Evolutionary conservation across 2,888 invertebrate species (phyloP).

Genomic region (Corythucha ciliata): DNA sequence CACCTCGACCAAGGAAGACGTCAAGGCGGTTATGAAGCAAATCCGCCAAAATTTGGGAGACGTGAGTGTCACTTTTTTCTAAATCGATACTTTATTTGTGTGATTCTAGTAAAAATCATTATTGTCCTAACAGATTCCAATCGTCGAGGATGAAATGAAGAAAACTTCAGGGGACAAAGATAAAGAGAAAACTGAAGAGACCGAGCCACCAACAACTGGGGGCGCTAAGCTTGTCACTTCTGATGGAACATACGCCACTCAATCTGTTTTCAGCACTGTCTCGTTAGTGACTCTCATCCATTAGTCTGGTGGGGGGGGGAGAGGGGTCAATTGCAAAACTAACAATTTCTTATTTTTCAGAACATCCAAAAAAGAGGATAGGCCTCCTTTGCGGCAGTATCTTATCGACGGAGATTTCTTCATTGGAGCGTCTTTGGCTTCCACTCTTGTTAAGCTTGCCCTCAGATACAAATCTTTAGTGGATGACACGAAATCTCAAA

Average conservation of each 20-base stretch:
- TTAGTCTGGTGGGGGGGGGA: neutral
- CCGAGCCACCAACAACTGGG: slow-evolving; percentile 39
- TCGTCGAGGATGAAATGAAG: slow-evolving; percentile 57
- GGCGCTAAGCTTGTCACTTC: slow-evolving; percentile 79
- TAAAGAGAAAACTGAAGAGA: slow-evolving; percentile 45
- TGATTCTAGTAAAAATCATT: neutral
- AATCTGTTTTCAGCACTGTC: slow-evolving; percentile 86
- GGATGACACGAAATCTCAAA: slow-evolving; percentile 43
- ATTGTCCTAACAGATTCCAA: slow-evolving; percentile 41
- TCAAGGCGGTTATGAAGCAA: slow-evolving; percentile 67
- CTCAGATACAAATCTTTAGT: slow-evolving; percentile 54
- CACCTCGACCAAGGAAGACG: slow-evolving; percentile 66
- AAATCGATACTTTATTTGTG: neutral
- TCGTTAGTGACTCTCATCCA: slow-evolving; percentile 47
- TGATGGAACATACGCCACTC: slow-evolving; percentile 97
- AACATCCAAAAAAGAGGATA: slow-evolving; percentile 48
- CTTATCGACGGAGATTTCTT: slow-evolving; percentile 93
- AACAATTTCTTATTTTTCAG: slow-evolving; percentile 16
- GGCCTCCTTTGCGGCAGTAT: slow-evolving; percentile 75
- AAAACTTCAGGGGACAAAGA: slow-evolving; percentile 62
- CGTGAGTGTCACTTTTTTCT: slow-evolving; percentile 39
- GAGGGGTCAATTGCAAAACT: neutral
- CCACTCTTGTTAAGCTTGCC: slow-evolving; percentile 83
- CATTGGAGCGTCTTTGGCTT: slow-evolving; percentile 83
- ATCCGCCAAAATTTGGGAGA: slow-evolving; percentile 67